A percentile compares a stretch with the other conserved stretches of the same genome.
phyloP scores from a whole-genome alignment of 2,888 invertebrate genomes.

The Synanthedon myopaeformis region DNA sequence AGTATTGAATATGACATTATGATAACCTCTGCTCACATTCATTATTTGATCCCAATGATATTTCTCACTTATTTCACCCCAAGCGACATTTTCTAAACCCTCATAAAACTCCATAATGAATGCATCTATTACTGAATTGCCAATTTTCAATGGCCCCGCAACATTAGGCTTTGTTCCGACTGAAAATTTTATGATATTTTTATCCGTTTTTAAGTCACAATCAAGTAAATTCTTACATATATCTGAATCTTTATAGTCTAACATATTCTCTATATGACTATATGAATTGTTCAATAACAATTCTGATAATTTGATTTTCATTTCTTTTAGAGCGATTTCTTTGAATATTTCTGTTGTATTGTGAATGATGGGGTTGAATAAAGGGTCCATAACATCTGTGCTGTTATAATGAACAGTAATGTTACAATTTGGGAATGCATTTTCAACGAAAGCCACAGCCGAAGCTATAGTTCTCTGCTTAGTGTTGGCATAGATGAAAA shows the following conservation, averaged over 20 bases:
- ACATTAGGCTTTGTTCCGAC: slow-evolving; percentile 36
- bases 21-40: slow-evolving; percentile 34
- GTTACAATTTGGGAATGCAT: slow-evolving; percentile 43
- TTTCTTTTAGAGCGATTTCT: slow-evolving; percentile 27
- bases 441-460: slow-evolving; percentile 37
- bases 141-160: slow-evolving; percentile 45
- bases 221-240: slow-evolving; percentile 27
- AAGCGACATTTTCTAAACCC: slow-evolving; percentile 48
- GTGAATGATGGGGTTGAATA: slow-evolving; percentile 46
- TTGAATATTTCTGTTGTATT: slow-evolving; percentile 32
- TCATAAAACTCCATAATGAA: slow-evolving; percentile 56
- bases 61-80: slow-evolving; percentile 30
- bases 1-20: slow-evolving; percentile 46
- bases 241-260: slow-evolving; percentile 41
- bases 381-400: slow-evolving; percentile 24
- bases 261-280: slow-evolving; percentile 28
- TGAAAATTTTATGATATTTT: slow-evolving; percentile 24
- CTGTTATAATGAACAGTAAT: slow-evolving; percentile 33
- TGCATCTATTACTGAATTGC: slow-evolving; percentile 45
- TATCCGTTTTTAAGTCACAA: slow-evolving; percentile 35
- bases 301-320: slow-evolving; percentile 26
- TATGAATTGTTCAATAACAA: slow-evolving; percentile 33
- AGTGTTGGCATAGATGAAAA: slow-evolving; percentile 47
- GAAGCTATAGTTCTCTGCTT: slow-evolving; percentile 45
- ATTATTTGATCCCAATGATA: slow-evolving; percentile 33